A percentile compares a stretch with the other conserved stretches of the same genome.
Evolutionary conservation across 1,140 invertebrate species (phyloP).

Genomic region (Centruroides sculpturatus): DNA sequence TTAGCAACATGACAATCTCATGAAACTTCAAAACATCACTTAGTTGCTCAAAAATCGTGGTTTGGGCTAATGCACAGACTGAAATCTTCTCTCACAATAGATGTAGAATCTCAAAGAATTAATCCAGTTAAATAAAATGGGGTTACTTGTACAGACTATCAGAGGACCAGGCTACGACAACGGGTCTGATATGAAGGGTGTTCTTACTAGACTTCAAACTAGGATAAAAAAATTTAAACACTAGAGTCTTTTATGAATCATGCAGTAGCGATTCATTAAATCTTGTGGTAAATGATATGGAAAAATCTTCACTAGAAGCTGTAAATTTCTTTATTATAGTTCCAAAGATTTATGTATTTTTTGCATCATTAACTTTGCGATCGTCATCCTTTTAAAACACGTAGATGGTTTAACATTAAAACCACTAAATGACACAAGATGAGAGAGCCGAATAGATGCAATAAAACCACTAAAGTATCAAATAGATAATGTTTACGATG

Average conservation of each 20-base stretch:
- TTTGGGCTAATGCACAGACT: too few species aligned
- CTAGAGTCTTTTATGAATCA: neutral
- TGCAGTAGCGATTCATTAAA: neutral
- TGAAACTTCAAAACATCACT: too few species aligned
- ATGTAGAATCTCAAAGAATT: too few species aligned
- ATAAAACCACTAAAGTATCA: neutral
- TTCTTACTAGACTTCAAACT: neutral
- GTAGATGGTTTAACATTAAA: neutral
- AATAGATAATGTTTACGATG: neutral
- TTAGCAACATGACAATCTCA: too few species aligned
- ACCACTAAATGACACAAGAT: neutral
- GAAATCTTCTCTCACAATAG: too few species aligned
- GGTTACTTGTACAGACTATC: constrained; percentile 4
- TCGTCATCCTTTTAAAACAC: neutral
- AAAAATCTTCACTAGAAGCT: too few species aligned
- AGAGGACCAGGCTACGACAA: too few species aligned
- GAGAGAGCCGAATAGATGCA: neutral
- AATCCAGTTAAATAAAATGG: too few species aligned
- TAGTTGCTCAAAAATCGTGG: too few species aligned
- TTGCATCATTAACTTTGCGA: too few species aligned
- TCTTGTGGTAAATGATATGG: neutral
- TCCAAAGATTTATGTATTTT: too few species aligned
- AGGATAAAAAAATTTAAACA: neutral
- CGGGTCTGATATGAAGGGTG: neutral
- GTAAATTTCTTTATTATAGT: too few species aligned